These are phyloP conservation scores for Anthopleura xanthogrammica DNA, from an alignment of 92 coral and sea anemone genomes.

Conservation along the genomic window DNA sequence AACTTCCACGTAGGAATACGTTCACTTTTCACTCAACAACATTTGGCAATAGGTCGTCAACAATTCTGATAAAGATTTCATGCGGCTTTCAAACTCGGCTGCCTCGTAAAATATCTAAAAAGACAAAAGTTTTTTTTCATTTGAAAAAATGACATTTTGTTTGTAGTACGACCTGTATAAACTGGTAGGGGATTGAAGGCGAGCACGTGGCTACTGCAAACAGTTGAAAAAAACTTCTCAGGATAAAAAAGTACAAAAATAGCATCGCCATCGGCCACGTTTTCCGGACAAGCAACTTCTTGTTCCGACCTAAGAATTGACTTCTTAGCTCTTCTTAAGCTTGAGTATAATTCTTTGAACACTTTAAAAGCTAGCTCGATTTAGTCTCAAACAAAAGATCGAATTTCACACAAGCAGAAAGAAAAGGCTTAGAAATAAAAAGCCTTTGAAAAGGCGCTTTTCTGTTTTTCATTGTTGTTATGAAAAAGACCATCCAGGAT, in stretches of 20 bases:
- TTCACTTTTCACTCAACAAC: background rate
- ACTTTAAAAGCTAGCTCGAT: background rate
- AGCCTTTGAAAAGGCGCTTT: background rate
- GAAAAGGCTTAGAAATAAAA: background rate
- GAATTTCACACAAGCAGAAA: background rate
- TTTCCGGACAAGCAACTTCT: background rate
- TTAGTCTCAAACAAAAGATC: background rate
- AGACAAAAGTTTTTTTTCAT: conserved; percentile 28
- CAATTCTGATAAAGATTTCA: background rate
- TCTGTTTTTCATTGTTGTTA: background rate
- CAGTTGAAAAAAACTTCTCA: conserved; percentile 9
- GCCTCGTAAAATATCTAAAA: background rate
- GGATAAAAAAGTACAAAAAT: background rate
- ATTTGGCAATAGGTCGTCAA: background rate
- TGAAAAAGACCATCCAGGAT: background rate
- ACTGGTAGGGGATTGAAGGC: background rate
- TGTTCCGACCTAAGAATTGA: background rate
- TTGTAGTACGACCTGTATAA: conserved; percentile 16
- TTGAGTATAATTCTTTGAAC: background rate
- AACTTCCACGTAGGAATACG: background rate
- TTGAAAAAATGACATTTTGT: conserved; percentile 21
- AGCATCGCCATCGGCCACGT: background rate
- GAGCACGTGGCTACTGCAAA: conserved; percentile 36
- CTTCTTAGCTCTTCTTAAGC: background rate
- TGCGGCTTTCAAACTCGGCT: conserved; percentile 1